Conservation (phyloP, 2,888 invertebrate genomes). For the Dexiosoma caninum region DNA sequence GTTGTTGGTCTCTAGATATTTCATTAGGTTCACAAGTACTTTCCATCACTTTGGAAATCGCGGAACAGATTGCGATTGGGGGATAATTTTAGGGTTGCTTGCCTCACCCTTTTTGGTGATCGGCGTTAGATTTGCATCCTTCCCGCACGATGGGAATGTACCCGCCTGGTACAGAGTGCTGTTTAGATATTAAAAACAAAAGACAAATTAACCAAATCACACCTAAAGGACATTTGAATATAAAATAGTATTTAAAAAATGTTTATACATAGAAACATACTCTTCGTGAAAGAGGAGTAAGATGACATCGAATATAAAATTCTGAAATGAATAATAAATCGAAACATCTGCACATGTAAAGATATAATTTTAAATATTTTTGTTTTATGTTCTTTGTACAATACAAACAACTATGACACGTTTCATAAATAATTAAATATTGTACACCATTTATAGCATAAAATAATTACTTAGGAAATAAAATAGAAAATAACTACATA, state of each 20-base stretch:
- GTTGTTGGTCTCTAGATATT: too few relatives aligned
- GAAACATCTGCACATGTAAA: neutral
- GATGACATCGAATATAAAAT: neutral
- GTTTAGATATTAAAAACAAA: neutral
- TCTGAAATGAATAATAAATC: neutral
- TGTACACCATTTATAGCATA: neutral
- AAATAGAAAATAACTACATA: too few relatives aligned
- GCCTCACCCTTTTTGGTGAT: too few relatives aligned
- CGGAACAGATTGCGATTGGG: too few relatives aligned
- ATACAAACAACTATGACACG: neutral
- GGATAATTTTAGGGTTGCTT: too few relatives aligned
- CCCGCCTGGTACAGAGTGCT: too few relatives aligned
- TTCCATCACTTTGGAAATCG: too few relatives aligned
- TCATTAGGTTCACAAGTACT: too few relatives aligned
- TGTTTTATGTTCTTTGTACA: too few relatives aligned
- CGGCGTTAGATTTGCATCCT: too few relatives aligned
- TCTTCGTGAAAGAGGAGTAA: neutral
- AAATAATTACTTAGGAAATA: too few relatives aligned
- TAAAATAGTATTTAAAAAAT: neutral
- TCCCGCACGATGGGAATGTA: too few relatives aligned
- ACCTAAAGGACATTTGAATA: neutral
- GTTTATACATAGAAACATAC: neutral
- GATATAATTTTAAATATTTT: neutral
- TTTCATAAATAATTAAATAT: neutral
- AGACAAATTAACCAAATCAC: neutral